Percentiles rank a stretch among this genome's conserved stretches.
Conservation (phyloP, 2,888 invertebrate genomes). For the Halictus quadricinctus region DNA sequence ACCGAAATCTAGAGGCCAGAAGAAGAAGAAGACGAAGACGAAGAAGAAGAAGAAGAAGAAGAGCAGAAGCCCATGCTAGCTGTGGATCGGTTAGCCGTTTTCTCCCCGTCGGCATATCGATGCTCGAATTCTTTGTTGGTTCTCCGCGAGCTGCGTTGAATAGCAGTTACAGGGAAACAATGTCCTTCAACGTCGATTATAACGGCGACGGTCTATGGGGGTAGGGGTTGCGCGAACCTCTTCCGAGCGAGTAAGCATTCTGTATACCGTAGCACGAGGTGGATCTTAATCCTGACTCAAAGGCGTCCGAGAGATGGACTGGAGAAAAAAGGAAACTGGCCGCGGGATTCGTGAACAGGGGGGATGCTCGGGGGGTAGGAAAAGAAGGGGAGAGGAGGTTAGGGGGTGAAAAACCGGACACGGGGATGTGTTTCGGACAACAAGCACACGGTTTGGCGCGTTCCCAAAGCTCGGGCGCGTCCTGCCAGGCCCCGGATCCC, state of each 20-base stretch:
- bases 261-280: constrained; percentile 64
- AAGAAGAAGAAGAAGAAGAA: not conserved
- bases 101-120: constrained; percentile 21
- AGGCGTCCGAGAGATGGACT: constrained; percentile 38
- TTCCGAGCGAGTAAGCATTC: constrained; percentile 66
- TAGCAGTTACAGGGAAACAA: constrained; percentile 52
- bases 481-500: constrained; percentile 41
- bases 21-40: not conserved
- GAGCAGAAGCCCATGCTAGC: not conserved
- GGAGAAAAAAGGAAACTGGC: constrained; percentile 10
- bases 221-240: constrained; percentile 41
- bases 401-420: constrained; percentile 62
- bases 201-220: not conserved
- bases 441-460: constrained; percentile 72
- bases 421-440: constrained; percentile 67
- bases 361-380: not conserved
- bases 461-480: constrained; percentile 64
- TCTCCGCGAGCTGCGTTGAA: constrained; percentile 33
- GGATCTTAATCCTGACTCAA: constrained; percentile 60
- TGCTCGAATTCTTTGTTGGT: constrained; percentile 25
- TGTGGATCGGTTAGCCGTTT: constrained; percentile 23
- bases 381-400: not conserved
- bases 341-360: not conserved
- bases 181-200: constrained; percentile 37
- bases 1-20: not conserved